Evolutionary conservation across 2,113 vertebrate species (phyloP).

Genomic region (Antechinus flavipes): DNA sequence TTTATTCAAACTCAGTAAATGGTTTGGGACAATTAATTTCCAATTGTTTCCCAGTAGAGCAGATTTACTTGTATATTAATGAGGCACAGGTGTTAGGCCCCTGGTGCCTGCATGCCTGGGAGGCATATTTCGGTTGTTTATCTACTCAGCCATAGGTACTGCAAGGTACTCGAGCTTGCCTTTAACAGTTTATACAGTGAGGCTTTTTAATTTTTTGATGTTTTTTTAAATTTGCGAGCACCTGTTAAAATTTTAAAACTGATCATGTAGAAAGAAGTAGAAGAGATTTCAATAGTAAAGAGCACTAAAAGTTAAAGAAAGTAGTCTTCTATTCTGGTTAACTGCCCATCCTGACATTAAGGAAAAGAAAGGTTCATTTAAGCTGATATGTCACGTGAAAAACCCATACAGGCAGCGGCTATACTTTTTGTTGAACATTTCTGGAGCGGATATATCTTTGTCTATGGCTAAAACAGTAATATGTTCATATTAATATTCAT

Average conservation of each 20-base stretch:
- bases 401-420: conserved; percentile 77
- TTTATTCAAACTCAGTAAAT: conserved; percentile 89
- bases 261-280: conserved; percentile 87
- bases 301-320: conserved; percentile 85
- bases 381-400: conserved; percentile 80
- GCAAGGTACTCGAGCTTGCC: conserved; percentile 87
- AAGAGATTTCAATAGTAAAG: conserved; percentile 85
- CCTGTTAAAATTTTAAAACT: conserved; percentile 90
- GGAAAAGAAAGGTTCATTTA: conserved; percentile 83
- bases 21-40: conserved; percentile 93
- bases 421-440: conserved; percentile 79
- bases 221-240: conserved; percentile 86
- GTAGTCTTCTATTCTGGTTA: conserved; percentile 83
- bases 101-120: conserved; percentile 88
- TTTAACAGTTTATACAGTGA: conserved; percentile 88
- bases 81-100: conserved; percentile 92
- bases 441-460: conserved; percentile 83
- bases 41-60: conserved; percentile 90
- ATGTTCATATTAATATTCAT: conserved; percentile 86
- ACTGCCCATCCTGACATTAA: conserved; percentile 84
- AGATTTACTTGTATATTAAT: conserved; percentile 92
- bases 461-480: conserved; percentile 83
- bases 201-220: conserved; percentile 84
- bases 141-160: conserved; percentile 88
- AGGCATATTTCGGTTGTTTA: conserved; percentile 91